Conservation (phyloP, 2,888 invertebrate genomes). For the Prionchulus punctatus region DNA sequence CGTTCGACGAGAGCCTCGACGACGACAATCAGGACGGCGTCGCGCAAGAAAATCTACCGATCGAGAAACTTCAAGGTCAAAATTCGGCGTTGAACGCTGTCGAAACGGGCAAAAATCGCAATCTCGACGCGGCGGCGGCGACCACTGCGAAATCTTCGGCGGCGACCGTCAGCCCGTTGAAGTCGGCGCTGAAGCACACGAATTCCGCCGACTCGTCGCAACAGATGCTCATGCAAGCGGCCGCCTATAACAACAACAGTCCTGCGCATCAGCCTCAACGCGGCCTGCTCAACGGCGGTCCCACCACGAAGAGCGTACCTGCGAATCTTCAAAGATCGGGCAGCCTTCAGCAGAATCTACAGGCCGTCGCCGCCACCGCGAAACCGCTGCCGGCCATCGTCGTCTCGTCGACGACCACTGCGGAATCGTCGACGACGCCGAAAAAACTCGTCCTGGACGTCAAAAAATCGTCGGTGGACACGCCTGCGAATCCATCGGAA, state of each 20-base stretch:
- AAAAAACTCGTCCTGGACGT: too few species aligned
- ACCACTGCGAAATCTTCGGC: background rate
- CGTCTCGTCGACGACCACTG: background rate
- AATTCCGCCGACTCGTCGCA: background rate
- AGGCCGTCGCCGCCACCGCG: background rate
- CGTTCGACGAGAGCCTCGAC: slow-evolving; percentile 10
- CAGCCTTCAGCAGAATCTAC: background rate
- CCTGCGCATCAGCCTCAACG: background rate
- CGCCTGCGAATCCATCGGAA: background rate
- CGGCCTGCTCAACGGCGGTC: background rate
- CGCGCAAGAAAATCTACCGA: background rate
- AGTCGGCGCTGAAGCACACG: background rate
- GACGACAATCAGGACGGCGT: slow-evolving; percentile 8
- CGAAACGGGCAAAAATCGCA: too few species aligned
- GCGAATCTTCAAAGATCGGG: too few species aligned
- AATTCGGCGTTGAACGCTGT: background rate
- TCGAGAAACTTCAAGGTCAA: too few species aligned
- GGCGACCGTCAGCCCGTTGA: background rate
- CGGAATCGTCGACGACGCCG: background rate
- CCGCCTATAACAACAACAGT: background rate
- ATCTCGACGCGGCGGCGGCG: background rate
- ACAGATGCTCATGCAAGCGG: background rate
- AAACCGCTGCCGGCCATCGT: background rate
- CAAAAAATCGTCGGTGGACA: background rate
- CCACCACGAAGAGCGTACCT: background rate